Evolutionary conservation across 2,113 vertebrate species (phyloP).

Genomic region (Thamnophis sirtalis): DNA sequence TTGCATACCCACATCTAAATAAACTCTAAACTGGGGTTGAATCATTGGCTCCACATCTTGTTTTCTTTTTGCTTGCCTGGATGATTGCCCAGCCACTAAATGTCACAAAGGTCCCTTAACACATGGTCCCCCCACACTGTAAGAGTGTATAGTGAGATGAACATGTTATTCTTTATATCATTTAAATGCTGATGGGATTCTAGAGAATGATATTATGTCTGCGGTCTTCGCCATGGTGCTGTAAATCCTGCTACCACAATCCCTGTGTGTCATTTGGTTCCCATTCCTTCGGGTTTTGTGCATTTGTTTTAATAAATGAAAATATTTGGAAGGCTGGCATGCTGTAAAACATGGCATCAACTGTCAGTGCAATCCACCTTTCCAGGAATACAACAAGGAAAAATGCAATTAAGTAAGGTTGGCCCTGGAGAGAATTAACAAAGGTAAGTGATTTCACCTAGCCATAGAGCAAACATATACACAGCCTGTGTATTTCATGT

Average conservation of each 20-base stretch:
- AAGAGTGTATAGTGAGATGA: not conserved
- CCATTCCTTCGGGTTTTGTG: not conserved
- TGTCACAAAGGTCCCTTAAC: not conserved
- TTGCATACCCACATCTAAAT: not conserved
- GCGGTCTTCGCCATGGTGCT: not conserved
- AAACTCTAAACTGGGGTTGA: not conserved
- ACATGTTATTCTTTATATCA: not conserved
- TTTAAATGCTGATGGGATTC: not conserved
- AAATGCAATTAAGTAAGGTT: not conserved
- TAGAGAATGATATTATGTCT: not conserved
- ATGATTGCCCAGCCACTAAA: not conserved
- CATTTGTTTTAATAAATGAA: not conserved
- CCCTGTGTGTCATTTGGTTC: not conserved
- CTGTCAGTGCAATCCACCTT: not conserved
- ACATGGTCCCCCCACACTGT: not conserved
- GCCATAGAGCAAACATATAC: not conserved
- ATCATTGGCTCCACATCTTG: not conserved
- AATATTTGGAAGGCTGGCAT: not conserved
- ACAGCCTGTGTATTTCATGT: not conserved
- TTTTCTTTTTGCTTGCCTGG: not conserved
- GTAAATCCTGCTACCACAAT: not conserved
- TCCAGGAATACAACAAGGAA: not conserved
- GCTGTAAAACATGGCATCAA: not conserved
- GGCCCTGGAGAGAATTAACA: not conserved
- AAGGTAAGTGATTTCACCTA: not conserved